These are phyloP conservation scores for Malurus elegans DNA, from an alignment of 2,113 vertebrate genomes.

Conservation along the genomic window DNA sequence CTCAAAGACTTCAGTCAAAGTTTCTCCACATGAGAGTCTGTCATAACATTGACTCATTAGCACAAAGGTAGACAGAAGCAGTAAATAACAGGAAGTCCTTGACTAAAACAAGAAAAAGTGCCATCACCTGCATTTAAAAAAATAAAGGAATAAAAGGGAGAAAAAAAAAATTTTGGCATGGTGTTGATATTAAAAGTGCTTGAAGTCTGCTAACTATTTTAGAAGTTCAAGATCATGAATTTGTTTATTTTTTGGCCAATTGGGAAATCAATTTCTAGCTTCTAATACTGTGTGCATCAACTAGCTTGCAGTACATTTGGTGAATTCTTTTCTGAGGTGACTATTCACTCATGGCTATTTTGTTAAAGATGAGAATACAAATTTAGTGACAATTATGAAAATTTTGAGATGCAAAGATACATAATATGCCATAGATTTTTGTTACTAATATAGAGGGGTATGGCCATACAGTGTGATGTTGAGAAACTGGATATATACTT, in stretches of 20 bases:
- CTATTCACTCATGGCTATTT: background rate
- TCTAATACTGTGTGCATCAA: background rate
- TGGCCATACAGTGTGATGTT: background rate
- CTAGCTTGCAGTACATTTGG: background rate
- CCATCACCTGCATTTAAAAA: background rate
- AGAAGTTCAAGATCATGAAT: background rate
- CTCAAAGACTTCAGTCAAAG: background rate
- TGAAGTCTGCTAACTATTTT: background rate
- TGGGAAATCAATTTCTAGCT: background rate
- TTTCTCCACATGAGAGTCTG: background rate
- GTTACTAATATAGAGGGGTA: background rate
- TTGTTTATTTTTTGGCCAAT: background rate
- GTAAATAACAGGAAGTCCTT: background rate
- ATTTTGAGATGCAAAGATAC: background rate
- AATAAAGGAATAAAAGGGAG: rapidly evolving
- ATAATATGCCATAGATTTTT: background rate
- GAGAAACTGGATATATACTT: background rate
- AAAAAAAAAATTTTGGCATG: background rate
- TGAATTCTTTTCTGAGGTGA: background rate
- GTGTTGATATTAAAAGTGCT: background rate
- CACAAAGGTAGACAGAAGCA: background rate
- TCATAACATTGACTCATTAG: background rate
- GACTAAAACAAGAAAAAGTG: background rate
- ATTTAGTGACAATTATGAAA: background rate
- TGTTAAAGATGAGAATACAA: background rate